Percentiles rank a stretch among this genome's conserved stretches.
Conservation (phyloP, 2,888 invertebrate species). For the Nebria salina region DNA sequence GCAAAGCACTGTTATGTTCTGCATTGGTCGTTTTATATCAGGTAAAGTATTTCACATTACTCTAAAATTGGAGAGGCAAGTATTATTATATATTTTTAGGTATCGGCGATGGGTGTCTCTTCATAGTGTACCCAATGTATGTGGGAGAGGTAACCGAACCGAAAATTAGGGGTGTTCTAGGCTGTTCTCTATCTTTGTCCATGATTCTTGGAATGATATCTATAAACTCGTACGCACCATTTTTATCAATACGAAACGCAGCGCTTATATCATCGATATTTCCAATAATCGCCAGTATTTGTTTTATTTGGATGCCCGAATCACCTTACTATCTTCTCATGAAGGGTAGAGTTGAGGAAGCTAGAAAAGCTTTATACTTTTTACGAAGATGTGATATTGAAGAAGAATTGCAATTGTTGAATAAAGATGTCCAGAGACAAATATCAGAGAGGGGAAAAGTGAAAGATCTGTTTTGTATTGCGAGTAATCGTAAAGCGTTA, state of each 20-base stretch:
- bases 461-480: slow-evolving; percentile 66
- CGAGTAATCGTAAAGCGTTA: slow-evolving; percentile 70
- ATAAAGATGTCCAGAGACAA: slow-evolving; percentile 54
- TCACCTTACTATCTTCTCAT: slow-evolving; percentile 49
- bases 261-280: slow-evolving; percentile 34
- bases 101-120: slow-evolving; percentile 50
- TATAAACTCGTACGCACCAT: slow-evolving; percentile 35
- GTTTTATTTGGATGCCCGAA: slow-evolving; percentile 49
- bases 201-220: slow-evolving; percentile 40
- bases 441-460: slow-evolving; percentile 62
- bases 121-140: slow-evolving; percentile 51
- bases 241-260: slow-evolving; percentile 21
- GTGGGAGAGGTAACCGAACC: slow-evolving; percentile 52
- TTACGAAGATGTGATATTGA: slow-evolving; percentile 53
- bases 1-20: slow-evolving; percentile 26
- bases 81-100: slow-evolving; percentile 6
- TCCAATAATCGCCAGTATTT: slow-evolving; percentile 45
- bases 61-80: too few relatives aligned
- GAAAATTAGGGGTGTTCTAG: slow-evolving; percentile 50
- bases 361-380: slow-evolving; percentile 51
- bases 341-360: slow-evolving; percentile 49
- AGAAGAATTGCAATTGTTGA: slow-evolving; percentile 53
- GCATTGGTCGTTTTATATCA: slow-evolving; percentile 45
- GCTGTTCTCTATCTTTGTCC: slow-evolving; percentile 48
- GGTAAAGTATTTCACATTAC: slow-evolving; percentile 6